Percentiles rank a stretch among this genome's conserved stretches.
These are phyloP conservation scores for Alviniconcha strummeri DNA, from an alignment of 2,888 invertebrate species.

Conservation along the genomic window DNA sequence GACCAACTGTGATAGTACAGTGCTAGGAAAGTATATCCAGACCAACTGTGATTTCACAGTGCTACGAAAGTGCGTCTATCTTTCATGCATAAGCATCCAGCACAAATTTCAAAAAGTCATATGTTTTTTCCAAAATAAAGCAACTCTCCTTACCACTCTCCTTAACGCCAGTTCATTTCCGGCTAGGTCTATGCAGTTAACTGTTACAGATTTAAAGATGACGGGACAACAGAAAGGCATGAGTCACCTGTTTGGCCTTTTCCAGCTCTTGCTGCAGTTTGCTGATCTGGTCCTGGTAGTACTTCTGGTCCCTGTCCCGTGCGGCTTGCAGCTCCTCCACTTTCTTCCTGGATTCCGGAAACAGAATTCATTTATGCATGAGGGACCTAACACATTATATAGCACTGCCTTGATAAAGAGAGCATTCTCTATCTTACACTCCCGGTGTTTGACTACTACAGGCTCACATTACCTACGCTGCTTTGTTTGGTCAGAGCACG, in stretches of 20 bases:
- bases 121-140: neutral
- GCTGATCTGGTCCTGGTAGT: constrained; percentile 66
- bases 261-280: constrained; percentile 68
- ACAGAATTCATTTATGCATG: neutral
- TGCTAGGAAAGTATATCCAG: neutral
- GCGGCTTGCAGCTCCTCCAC: constrained; percentile 61
- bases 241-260: constrained; percentile 57
- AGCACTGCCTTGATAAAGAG: constrained; percentile 10
- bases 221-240: no score
- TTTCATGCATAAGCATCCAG: neutral
- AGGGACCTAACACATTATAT: no score
- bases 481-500: no score
- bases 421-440: neutral
- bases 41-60: neutral
- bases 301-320: constrained; percentile 68
- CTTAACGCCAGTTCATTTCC: no score
- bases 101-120: constrained; percentile 1
- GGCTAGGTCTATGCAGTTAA: no score
- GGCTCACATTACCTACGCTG: no score
- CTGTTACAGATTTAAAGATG: no score
- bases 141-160: no score
- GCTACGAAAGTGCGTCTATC: neutral
- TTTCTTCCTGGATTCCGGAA: constrained; percentile 51
- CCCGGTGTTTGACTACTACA: no score
- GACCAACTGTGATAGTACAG: neutral